Evolutionary conservation across 2,113 vertebrate genomes (phyloP).

Genomic region (Caretta caretta): DNA sequence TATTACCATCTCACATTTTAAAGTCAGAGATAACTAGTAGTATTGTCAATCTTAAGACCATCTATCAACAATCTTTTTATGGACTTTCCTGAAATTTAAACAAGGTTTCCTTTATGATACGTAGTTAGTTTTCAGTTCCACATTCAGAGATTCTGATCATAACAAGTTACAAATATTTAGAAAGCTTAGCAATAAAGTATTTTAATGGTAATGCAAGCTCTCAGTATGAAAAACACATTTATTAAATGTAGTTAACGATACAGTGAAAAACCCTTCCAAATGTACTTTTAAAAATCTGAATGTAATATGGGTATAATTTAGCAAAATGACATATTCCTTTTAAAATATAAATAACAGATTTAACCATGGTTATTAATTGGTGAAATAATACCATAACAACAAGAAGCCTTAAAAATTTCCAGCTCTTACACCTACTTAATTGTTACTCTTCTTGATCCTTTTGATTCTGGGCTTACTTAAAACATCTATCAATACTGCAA

Average conservation of each 20-base stretch:
- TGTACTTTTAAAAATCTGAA: neutral
- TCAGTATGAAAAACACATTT: slow-evolving; percentile 39
- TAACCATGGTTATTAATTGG: slow-evolving; percentile 64
- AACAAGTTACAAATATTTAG: slow-evolving; percentile 76
- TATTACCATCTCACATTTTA: neutral
- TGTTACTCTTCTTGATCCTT: neutral
- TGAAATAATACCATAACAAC: slow-evolving; percentile 3
- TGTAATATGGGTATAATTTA: slow-evolving; percentile 7
- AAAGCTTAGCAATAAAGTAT: slow-evolving; percentile 75
- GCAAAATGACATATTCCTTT: slow-evolving; percentile 41
- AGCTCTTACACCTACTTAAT: neutral
- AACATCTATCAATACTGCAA: neutral
- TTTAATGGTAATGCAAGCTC: slow-evolving; percentile 39
- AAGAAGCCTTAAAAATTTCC: neutral
- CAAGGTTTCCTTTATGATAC: neutral
- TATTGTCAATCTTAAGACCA: accelerated
- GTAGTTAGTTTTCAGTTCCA: slow-evolving; percentile 44
- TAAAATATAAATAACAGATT: slow-evolving; percentile 55
- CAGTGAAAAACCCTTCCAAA: slow-evolving; percentile 9
- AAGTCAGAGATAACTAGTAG: neutral
- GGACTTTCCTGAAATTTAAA: neutral
- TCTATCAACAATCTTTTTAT: accelerated
- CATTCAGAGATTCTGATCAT: slow-evolving; percentile 3
- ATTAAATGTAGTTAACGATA: slow-evolving; percentile 27
- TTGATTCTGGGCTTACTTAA: neutral